Base-by-base conservation (phyloP, 2,797 vertebrate genomes). In the Platalea minor region DNA sequence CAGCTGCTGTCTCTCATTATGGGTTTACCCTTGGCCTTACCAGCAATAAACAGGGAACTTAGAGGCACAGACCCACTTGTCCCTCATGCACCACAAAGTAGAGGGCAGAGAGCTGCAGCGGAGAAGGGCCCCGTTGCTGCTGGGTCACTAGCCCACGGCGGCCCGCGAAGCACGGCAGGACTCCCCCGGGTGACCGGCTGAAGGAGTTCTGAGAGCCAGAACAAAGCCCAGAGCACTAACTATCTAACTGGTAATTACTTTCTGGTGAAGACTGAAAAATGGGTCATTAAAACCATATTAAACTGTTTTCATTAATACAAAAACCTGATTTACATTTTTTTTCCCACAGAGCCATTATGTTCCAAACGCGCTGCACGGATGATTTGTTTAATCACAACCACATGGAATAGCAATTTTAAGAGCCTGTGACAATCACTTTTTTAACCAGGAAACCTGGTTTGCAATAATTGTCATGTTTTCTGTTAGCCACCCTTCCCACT, bases 171-270 rank as follows among this genome's bases (percentile, higher is more conserved):
- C 23, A 1, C 0, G 4, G 69, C 86, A 88, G 54, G 78, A 88
- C n/a, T 97, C 81, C 93, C 94, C 59, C 2, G 65, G 94, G 93
- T 60, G 85, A 88, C 54, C 2, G 0, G 85, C 92, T 91, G 79
- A 35, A 96, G 91, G 85, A 92, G 93, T 92, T 96, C 82, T 21
- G 76, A 96, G 95, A 90, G 92, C 82, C 87, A 88, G 89, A 95
- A 96, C 95, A 97, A 96, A 95, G 96, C 94, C 96, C 97, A 97
- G 79, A 97, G 96, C 96, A 95, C 94, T 96, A 94, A 93, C 96
- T 97, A 96, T 96, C 97, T 97, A 95, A 97, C 97, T 97, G 96
- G 97, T 97, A 97, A 97, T 97, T 97, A 97, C 97, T 97, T 97
- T 97, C 97, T 97, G 96, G 95, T 97, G 97, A 97, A 96, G 94